Conservation (phyloP, 2,888 invertebrate species). For the Sarcophaga carnaria region DNA sequence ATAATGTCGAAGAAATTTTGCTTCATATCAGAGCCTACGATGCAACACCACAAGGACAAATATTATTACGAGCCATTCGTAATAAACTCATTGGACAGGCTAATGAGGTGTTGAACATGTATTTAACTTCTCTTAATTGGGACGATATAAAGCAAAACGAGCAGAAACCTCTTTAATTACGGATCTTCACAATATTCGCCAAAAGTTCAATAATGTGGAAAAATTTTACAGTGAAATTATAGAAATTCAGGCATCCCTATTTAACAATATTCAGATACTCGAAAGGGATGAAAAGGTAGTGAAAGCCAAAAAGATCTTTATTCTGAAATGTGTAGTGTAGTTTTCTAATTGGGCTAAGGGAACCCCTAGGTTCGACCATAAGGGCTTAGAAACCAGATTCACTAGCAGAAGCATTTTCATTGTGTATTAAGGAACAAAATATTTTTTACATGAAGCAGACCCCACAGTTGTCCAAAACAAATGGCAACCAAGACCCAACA, state of each 20-base stretch:
- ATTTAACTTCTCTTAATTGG: too few relatives aligned
- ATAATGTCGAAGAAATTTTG: too few relatives aligned
- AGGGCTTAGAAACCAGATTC: constrained; percentile 69
- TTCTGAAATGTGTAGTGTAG: constrained; percentile 69
- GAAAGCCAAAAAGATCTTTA: constrained; percentile 65
- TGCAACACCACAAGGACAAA: too few relatives aligned
- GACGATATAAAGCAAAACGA: too few relatives aligned
- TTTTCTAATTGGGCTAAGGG: constrained; percentile 68
- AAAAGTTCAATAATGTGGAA: too few relatives aligned
- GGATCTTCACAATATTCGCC: neutral
- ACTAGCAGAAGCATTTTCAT: constrained; percentile 59
- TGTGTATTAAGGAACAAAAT: constrained; percentile 69
- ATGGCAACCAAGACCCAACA: constrained; percentile 15
- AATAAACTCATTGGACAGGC: too few relatives aligned
- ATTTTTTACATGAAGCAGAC: constrained; percentile 51
- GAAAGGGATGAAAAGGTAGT: constrained; percentile 65
- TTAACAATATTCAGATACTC: constrained; percentile 68
- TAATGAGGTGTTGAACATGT: too few relatives aligned
- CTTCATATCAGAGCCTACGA: too few relatives aligned
- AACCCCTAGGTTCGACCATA: constrained; percentile 70
- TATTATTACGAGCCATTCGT: too few relatives aligned
- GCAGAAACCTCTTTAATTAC: too few relatives aligned
- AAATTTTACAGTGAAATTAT: neutral
- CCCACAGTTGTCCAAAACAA: neutral
- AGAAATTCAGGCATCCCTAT: constrained; percentile 69